These are phyloP conservation scores for Papilio elwesi DNA, from an alignment of 2,888 invertebrate genomes.

Conservation along the genomic window DNA sequence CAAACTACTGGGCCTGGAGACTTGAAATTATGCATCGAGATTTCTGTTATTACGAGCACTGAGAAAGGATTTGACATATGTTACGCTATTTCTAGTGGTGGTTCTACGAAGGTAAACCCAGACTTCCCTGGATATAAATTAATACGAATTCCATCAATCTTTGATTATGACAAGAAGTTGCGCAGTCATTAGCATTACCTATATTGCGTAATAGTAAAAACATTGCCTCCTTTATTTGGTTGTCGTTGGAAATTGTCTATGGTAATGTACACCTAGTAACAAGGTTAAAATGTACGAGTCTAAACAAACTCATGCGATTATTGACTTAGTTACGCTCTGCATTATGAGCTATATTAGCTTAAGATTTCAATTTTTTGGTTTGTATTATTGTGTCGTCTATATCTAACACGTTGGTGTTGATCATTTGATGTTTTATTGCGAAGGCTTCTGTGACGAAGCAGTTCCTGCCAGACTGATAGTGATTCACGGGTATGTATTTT, in stretches of 20 bases:
- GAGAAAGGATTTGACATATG: no score
- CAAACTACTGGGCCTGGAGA: no score
- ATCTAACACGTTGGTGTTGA: neutral
- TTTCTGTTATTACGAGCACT: no score
- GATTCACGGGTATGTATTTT: no score
- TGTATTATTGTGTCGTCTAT: neutral
- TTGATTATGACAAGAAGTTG: conserved; percentile 1
- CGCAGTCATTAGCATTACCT: conserved; percentile 5
- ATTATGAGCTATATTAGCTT: neutral
- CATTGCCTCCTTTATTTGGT: conserved; percentile 24
- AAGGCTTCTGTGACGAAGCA: neutral
- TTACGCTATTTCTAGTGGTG: no score
- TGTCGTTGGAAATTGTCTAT: conserved; percentile 22
- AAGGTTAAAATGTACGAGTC: conserved; percentile 24
- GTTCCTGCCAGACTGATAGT: no score
- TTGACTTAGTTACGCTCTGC: neutral
- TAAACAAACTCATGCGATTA: conserved; percentile 12
- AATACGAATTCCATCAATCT: neutral
- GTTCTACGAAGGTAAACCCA: no score
- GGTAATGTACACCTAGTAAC: conserved; percentile 23
- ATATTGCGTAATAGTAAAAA: conserved; percentile 35
- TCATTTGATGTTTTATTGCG: neutral
- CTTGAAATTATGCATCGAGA: no score
- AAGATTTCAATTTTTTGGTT: neutral
- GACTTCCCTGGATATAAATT: no score